phyloP scores from a whole-genome alignment of 37 sponge, comb jelly and placozoan genomes.

The Cliona cf. orientalis region DNA sequence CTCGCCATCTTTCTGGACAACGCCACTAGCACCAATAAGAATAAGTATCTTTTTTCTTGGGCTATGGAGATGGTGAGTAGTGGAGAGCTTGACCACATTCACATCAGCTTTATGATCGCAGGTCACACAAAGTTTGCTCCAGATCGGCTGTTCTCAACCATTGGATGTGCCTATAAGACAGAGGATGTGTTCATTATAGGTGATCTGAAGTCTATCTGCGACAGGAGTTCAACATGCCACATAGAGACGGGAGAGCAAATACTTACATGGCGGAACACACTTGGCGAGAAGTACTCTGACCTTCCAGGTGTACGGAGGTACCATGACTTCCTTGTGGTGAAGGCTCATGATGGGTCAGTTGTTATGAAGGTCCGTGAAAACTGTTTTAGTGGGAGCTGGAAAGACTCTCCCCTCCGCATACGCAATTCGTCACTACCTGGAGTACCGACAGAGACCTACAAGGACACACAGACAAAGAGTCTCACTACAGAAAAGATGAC shows the following conservation, averaged over 20 bases:
- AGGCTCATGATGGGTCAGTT: too few relatives aligned
- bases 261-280: conserved; percentile 23
- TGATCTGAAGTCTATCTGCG: conserved; percentile 15
- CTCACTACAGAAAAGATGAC: too few relatives aligned
- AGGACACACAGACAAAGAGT: too few relatives aligned
- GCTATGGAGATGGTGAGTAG: conserved; percentile 32
- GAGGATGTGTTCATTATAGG: conserved; percentile 28
- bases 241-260: conserved; percentile 20
- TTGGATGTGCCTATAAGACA: conserved; percentile 18
- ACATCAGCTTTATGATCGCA: conserved; percentile 39
- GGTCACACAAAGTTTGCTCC: conserved; percentile 73
- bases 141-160: conserved; percentile 47
- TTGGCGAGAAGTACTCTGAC: too few relatives aligned
- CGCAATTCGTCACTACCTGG: too few relatives aligned
- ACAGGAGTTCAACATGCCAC: not conserved
- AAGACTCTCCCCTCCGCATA: too few relatives aligned
- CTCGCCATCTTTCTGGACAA: conserved; percentile 51
- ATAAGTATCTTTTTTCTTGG: conserved; percentile 42
- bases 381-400: too few relatives aligned
- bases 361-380: too few relatives aligned
- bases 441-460: too few relatives aligned
- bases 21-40: conserved; percentile 49
- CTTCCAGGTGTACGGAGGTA: too few relatives aligned
- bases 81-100: conserved; percentile 7
- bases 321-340: too few relatives aligned